Evolutionary conservation across 2,113 vertebrate species (phyloP), one percentile per base, ranked within the genome.

Genomic region (Cisticola juncidis): DNA sequence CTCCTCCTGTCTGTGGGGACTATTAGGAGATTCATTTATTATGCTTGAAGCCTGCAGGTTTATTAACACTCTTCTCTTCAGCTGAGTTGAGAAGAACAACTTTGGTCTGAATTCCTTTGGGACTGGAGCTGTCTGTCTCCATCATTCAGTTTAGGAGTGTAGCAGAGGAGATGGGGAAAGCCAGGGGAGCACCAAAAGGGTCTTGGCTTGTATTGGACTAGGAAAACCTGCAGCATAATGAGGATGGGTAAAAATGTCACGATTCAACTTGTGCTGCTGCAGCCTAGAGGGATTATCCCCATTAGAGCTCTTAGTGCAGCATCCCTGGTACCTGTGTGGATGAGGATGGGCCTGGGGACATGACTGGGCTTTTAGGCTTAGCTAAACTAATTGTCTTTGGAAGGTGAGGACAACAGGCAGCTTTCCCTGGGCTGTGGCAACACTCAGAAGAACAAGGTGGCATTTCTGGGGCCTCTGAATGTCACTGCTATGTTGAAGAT

Each of bases 81-180:
- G 66, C 88, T 88, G 93, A 96, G 88, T 82, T 95, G 77, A 85
- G 96, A 95, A 95, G 87, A 97, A 92, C 79, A 90, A 69, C 88
- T 94, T 89, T 62, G 44, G n/a, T 92, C 74, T 96, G 91, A 97
- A 97, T 96, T 98, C 97, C 94, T 96, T 61, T 33, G 96, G 85
- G 95, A 86, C 25, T 36, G n/a, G 44, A 71, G 86, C 71, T n/a
- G 65, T n/a, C 87, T 78, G 47, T 71, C 76, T 93, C n/a, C 72
- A 20, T 71, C 81, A 20, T 51, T 87, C 14, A 10, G 35, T 65
- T 84, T 47, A 60, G 57, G 68, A 79, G 31, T 17, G 21, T 28
- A 58, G 53, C 62, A 68, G 18, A 76, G 62, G 18, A 54, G 11
- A 65, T 29, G 6, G 28, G 9, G 14, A 65, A 45, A 64, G 26